Base-by-base conservation (phyloP, 2,797 vertebrate species). In the Danio kyathit region DNA sequence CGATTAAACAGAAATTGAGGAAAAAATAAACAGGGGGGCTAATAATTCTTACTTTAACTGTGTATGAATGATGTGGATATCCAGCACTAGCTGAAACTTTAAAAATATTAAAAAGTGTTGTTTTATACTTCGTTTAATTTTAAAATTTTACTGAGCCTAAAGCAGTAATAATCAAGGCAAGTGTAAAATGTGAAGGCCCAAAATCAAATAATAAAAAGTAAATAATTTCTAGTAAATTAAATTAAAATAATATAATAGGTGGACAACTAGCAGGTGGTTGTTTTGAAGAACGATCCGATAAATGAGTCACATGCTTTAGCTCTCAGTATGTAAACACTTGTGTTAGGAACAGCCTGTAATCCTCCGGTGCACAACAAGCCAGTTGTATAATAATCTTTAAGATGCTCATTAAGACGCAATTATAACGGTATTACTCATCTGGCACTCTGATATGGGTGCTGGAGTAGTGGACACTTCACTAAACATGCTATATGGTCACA, bases 361-460 rank as follows among this genome's bases (percentile, higher is more conserved):
- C 77, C 59, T 14, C 5, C 40, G 41, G 14, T 41, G 49, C 59
- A 73, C 38, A 46, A 64, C 71, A 56, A 67, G 6, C 76, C 64
- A 38, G 40, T 70, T 74, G 66, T 72, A 17, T 54, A 76, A 73
- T 73, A 73, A 52, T 80, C 67, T 80, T 73, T 59, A 66, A 48
- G 12, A 74, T 76, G 48, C 16, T 43, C 29, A 10, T 73, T 69
- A 13, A 43, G 16, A 61, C 10, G 14, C 11, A 67, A 4, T 57
- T 63, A 49, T 66, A 54, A 56, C 43, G 38, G 16, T 38, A 44
- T 51, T 51, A 11, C 65, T 29, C 60, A 54, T 51, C n/a, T 10
- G 6, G 48, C 14, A 38, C 21, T 8, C 14, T 46, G 40, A 49
- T 16, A 17, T 10, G 43, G 9, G n/a, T 4, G 12, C 6, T 3